Evolutionary conservation across 2,888 invertebrate species (phyloP).

Genomic region (Ichneumoninae sp.): DNA sequence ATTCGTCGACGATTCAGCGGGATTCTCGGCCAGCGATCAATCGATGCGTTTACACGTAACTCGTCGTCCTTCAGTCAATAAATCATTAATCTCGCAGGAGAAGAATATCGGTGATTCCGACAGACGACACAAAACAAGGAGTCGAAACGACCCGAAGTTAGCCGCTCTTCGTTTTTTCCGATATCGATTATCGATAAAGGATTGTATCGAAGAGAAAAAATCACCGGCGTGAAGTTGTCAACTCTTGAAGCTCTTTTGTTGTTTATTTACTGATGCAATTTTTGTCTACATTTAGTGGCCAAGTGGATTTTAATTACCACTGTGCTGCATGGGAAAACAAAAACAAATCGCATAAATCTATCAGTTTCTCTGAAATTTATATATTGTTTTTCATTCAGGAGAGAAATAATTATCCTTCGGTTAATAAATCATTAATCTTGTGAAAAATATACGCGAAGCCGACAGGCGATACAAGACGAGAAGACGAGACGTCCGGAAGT

Average conservation of each 20-base stretch:
- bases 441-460: slow-evolving; percentile 24
- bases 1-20: neutral
- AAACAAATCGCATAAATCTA: neutral
- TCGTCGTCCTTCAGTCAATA: slow-evolving; percentile 5
- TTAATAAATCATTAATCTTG: neutral
- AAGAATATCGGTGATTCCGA: slow-evolving; percentile 36
- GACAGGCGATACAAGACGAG: slow-evolving; percentile 40
- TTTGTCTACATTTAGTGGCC: neutral
- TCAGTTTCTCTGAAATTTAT: neutral
- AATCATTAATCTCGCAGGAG: neutral
- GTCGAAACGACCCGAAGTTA: slow-evolving; percentile 6
- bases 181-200: neutral
- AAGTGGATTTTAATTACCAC: neutral
- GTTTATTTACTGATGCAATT: neutral
- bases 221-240: neutral
- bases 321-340: neutral
- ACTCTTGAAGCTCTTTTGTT: neutral
- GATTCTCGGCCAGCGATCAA: neutral
- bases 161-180: neutral
- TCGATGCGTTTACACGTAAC: neutral
- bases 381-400: neutral
- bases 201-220: neutral
- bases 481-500: neutral
- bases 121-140: slow-evolving; percentile 44
- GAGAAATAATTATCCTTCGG: neutral